phyloP scores from a whole-genome alignment of 2,888 invertebrate species.

The Smittia sp. region DNA sequence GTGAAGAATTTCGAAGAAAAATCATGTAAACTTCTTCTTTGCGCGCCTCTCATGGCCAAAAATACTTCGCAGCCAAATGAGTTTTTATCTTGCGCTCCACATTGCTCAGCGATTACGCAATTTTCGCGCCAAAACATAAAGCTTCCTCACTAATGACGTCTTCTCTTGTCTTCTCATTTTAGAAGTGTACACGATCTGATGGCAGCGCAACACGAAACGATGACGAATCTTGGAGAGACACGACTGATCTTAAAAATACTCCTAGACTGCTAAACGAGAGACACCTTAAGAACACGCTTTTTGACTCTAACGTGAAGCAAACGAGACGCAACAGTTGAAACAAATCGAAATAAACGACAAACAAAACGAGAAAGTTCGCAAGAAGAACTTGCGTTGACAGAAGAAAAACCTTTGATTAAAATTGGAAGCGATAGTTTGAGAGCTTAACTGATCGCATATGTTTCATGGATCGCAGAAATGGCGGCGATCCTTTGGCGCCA shows the following conservation, averaged over 20 bases:
- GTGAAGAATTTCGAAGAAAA: conserved; percentile 31
- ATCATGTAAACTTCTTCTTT: conserved; percentile 31
- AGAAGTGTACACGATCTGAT: conserved; percentile 29
- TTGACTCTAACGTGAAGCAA: background rate
- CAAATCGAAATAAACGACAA: background rate
- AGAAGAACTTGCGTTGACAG: background rate
- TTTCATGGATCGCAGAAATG: conserved; percentile 70
- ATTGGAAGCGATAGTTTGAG: conserved; percentile 7
- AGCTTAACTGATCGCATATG: conserved; percentile 22
- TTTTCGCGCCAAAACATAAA: conserved; percentile 35
- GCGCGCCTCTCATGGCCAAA: conserved; percentile 5
- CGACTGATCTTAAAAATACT: conserved; percentile 53
- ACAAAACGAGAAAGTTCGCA: background rate
- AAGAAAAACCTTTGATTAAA: background rate
- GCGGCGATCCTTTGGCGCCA: conserved; percentile 72
- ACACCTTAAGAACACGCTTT: background rate
- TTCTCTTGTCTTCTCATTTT: conserved; percentile 46
- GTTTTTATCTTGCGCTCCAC: conserved; percentile 13
- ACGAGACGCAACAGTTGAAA: background rate
- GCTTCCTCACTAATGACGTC: conserved; percentile 26
- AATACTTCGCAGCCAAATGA: background rate
- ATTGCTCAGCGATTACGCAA: conserved; percentile 21
- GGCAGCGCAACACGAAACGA: conserved; percentile 61
- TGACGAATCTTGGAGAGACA: conserved; percentile 64
- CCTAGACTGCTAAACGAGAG: conserved; percentile 16